These are phyloP conservation scores for Musca domestica DNA, from an alignment of 1,140 invertebrate species.

Conservation along the genomic window DNA sequence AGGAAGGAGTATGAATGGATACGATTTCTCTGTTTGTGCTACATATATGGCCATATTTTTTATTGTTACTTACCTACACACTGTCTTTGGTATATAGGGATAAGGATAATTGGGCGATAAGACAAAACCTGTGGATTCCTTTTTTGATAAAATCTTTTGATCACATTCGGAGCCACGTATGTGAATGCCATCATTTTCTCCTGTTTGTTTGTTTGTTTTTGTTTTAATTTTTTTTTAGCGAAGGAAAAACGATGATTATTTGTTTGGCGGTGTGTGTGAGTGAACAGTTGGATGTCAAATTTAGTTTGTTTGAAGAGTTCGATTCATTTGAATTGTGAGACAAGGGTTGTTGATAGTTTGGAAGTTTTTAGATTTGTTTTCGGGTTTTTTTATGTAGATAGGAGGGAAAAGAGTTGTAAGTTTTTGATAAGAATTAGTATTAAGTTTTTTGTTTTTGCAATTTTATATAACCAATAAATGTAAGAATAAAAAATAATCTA, in stretches of 20 bases:
- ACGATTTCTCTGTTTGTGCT: too few relatives aligned
- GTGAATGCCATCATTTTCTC: constrained; percentile 81
- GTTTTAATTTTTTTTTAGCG: neutral
- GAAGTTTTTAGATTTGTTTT: too few relatives aligned
- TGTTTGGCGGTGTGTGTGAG: too few relatives aligned
- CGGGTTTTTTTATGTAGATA: too few relatives aligned
- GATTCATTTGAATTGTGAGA: too few relatives aligned
- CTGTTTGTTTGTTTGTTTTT: constrained; percentile 30
- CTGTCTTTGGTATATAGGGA: constrained; percentile 89
- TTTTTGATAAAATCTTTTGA: constrained; percentile 91
- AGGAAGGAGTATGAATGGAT: neutral
- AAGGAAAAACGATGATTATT: neutral
- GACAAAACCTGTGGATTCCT: constrained; percentile 85
- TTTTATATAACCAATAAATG: neutral
- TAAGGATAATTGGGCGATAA: constrained; percentile 95
- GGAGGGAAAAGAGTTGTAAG: too few relatives aligned
- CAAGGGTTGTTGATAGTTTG: too few relatives aligned
- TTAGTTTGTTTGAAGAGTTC: too few relatives aligned
- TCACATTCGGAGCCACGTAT: constrained; percentile 95
- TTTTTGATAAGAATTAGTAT: too few relatives aligned
- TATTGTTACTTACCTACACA: constrained; percentile 68
- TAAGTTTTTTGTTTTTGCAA: neutral
- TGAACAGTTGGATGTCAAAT: too few relatives aligned
- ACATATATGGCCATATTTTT: neutral
- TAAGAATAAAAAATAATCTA: neutral